Percentiles rank a stretch among this genome's conserved stretches.
phyloP scores from a whole-genome alignment of 2,797 vertebrate species.

The Gouania willdenowi region DNA sequence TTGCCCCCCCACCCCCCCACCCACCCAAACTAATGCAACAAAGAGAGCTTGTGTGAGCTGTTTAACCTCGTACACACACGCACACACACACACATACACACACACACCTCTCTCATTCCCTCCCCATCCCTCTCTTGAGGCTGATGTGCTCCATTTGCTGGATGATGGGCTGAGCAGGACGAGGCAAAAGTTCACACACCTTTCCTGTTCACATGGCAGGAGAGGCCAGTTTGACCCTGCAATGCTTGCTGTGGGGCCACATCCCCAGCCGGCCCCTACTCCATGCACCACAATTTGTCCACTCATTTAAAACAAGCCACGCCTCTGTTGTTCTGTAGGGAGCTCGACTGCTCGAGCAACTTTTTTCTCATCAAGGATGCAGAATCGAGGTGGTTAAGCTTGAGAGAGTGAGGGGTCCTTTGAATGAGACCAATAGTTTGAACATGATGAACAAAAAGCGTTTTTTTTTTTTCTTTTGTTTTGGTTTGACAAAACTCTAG shows the following conservation, averaged over 20 bases:
- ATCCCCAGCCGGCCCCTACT: conserved; percentile 40
- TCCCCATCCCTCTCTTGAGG: conserved; percentile 44
- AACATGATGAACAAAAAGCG: conserved; percentile 4
- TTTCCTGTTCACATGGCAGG: conserved; percentile 91
- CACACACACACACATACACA: neutral
- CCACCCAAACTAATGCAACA: conserved; percentile 80
- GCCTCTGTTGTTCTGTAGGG: conserved; percentile 55
- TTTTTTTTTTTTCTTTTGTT: neutral
- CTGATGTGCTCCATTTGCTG: conserved; percentile 92
- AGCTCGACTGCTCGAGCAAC: conserved; percentile 38
- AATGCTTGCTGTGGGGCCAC: conserved; percentile 61
- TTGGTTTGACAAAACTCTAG: too few relatives aligned
- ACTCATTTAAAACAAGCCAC: conserved; percentile 55
- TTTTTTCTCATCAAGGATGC: conserved; percentile 42
- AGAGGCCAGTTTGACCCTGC: conserved; percentile 77
- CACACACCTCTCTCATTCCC: conserved; percentile 26
- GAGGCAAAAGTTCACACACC: conserved; percentile 94
- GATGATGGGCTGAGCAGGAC: conserved; percentile 86
- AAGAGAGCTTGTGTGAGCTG: conserved; percentile 83
- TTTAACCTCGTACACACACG: conserved; percentile 37
- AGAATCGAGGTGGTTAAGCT: conserved; percentile 22
- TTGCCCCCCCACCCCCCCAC: conserved; percentile 75
- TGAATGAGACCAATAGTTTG: conserved; percentile 18
- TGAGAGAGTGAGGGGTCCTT: neutral
- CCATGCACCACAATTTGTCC: conserved; percentile 58